Evolutionary conservation across 1,140 invertebrate species (phyloP), one percentile per base, ranked within the genome.

Genomic region (Papilio machaon): DNA sequence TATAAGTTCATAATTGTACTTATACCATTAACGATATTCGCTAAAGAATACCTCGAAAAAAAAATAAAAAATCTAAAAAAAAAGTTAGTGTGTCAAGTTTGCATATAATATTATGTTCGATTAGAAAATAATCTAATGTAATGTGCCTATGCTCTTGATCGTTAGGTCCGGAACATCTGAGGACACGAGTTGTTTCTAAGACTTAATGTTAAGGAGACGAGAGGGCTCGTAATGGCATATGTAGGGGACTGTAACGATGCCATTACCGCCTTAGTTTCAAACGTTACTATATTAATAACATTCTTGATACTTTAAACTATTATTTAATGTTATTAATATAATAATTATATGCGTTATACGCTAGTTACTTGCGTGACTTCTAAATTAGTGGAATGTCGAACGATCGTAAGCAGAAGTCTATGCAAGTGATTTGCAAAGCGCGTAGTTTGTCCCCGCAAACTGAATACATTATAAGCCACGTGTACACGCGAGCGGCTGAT

Each of bases 41-140:
- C 89, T 94, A 94, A 93, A 92, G 85, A 85, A 91, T 89, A 93
- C 91, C 84, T 90, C 85, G 86, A 90, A 87, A 92, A 92, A 92
- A 90, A 90, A 85, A 82, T 79, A 81, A 82, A 87, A 91, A 93
- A 92, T 89, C 87, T 81, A 60, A 85, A 89, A 93, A 94, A 91
- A 90, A 93, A 92, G 64, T 83, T 81, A 35, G 73, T 80, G 85
- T 86, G 87, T 90, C 90, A 93, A 92, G 93, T 88, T 90, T 81
- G 91, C 93, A 94, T 94, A 90, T 89, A 89, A 93, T 94, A 92
- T 94, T 94, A 94, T 94, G 90, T 94, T 94, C 89, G 91, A 93
- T 93, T 92, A 94, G 90, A 74, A 80, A 86, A 84, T 91, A 92
- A 94, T 94, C 92, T 93, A 85, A 94, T 93, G 89, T 94, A 93